Conservation (phyloP, 1,140 invertebrate species). For the Eumaeus atala region DNA sequence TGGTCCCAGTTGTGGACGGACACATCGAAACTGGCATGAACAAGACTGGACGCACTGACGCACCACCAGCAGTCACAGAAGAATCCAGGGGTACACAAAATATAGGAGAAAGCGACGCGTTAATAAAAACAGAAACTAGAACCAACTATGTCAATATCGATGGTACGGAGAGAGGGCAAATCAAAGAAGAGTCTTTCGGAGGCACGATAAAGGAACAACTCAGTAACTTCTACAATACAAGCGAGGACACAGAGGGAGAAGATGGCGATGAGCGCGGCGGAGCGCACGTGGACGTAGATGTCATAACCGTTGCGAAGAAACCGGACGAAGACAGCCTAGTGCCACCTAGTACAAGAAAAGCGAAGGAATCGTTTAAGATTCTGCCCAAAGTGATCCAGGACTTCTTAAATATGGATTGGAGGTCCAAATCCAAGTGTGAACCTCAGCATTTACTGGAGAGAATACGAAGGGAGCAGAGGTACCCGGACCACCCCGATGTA, state of each 20-base stretch:
- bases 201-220: constrained; percentile 55
- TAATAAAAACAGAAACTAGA: constrained; percentile 62
- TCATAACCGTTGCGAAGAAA: constrained; percentile 48
- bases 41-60: constrained; percentile 16
- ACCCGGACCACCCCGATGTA: constrained; percentile 69
- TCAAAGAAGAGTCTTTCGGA: constrained; percentile 47
- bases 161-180: constrained; percentile 57
- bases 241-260: constrained; percentile 28
- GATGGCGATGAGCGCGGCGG: constrained; percentile 16
- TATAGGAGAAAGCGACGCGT: constrained; percentile 36
- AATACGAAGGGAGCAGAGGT: constrained; percentile 75
- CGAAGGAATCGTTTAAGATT: constrained; percentile 55
- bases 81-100: constrained; percentile 13
- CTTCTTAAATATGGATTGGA: constrained; percentile 61
- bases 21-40: constrained; percentile 32
- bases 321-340: constrained; percentile 34
- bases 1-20: constrained; percentile 56
- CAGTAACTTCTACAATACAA: constrained; percentile 43
- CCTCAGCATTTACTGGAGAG: constrained; percentile 77
- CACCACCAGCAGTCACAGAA: constrained; percentile 17
- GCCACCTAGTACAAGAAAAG: constrained; percentile 42
- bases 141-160: constrained; percentile 65
- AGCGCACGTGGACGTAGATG: constrained; percentile 49
- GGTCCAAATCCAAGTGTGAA: constrained; percentile 71
- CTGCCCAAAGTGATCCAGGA: constrained; percentile 68